These are phyloP conservation scores for Chamaetylas fuelleborni DNA, from an alignment of 2,113 vertebrate genomes.

Conservation along the genomic window DNA sequence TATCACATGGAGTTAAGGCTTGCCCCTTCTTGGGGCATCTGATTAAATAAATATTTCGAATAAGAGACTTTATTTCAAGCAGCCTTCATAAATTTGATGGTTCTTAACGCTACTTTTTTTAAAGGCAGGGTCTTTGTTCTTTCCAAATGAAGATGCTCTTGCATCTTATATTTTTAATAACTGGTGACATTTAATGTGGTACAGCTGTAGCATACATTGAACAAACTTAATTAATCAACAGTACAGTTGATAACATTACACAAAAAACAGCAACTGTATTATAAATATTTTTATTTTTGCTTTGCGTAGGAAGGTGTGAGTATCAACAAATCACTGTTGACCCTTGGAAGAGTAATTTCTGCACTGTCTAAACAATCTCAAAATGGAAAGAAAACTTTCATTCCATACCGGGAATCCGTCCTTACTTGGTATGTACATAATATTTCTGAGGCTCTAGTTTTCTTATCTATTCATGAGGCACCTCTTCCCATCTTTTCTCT, in stretches of 20 bases:
- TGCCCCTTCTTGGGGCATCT: background rate
- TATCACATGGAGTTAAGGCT: background rate
- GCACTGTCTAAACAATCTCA: slow-evolving; percentile 87
- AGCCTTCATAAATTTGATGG: background rate
- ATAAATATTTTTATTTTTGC: background rate
- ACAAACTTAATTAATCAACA: background rate
- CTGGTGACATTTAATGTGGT: background rate
- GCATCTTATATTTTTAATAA: background rate
- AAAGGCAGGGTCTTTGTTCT: background rate
- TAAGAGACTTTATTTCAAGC: background rate
- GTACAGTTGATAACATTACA: background rate
- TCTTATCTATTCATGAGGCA: background rate
- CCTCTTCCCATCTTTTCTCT: background rate
- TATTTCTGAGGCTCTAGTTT: background rate
- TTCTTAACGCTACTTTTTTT: background rate
- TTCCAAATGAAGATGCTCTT: background rate
- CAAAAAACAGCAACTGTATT: background rate
- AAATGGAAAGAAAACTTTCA: slow-evolving; percentile 81
- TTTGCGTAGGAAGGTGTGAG: slow-evolving; percentile 87
- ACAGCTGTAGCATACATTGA: background rate
- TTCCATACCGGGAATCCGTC: slow-evolving; percentile 93
- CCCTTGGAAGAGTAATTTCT: slow-evolving; percentile 93
- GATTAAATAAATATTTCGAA: background rate
- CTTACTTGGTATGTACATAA: slow-evolving; percentile 87
- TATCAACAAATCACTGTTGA: slow-evolving; percentile 95